Evolutionary conservation across 2,797 vertebrate genomes (phyloP), one percentile per base, ranked within the genome.

Genomic region (Perodicticus potto): DNA sequence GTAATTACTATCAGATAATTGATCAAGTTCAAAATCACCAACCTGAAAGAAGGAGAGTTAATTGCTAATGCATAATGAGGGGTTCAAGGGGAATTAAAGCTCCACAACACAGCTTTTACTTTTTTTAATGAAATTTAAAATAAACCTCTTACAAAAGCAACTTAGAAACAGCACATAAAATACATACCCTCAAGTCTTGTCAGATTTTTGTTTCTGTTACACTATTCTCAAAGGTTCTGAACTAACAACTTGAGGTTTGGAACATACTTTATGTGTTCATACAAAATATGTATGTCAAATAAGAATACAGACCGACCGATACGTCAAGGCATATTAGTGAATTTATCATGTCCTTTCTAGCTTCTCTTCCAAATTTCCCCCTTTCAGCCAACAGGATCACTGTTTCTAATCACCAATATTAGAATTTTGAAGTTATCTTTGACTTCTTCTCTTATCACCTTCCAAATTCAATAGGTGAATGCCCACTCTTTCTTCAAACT

Each of bases 1-100:
- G 61, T 45, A 78, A 98, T 98, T 97, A 95, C 72, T 95, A 98
- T 96, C 97, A 98, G 96, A 90, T 96, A 98, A 98, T 86, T 97
- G 97, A 98, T 96, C 86, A 40, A 95, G 96, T 98, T 98, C 97
- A 97, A 97, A 97, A 95, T 98, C 96, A 97, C 97, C 97, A 98
- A 88, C 86, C 89, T 95, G 59, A 89, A 94, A 97, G 95, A 96
- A 97, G 81, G 67, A 95, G 14, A 93, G 86, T 87, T 97, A 97
- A 98, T 97, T 98, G 96, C 94, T 95, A 97, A 95, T 49, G 91
- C 69, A 92, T 94, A 97, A 96, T 96, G 83, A 97, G 89, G 95
- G 96, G 81, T 70, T 2, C 89, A 57, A 76, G 91, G 91, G 63
- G 85, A 97, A 97, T 83, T 85, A 95, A 87, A 97, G 95, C 95